A percentile compares a stretch with the other conserved stretches of the same genome.
Conservation (phyloP, 2,113 vertebrate genomes). For the Canis aureus region DNA sequence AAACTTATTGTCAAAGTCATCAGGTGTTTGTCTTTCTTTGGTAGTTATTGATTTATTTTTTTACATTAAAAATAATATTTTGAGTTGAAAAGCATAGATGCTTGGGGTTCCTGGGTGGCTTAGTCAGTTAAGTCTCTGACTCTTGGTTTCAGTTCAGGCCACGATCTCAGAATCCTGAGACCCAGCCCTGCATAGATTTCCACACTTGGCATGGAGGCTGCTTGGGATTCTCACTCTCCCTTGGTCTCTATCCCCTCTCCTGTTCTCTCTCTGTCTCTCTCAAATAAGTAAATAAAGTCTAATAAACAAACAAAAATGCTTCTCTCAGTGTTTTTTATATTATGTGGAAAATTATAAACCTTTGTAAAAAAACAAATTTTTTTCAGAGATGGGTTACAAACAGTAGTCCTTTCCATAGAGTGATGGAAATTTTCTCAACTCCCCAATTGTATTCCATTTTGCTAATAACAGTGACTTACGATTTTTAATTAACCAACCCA, state of each 20-base stretch:
- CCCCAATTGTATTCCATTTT: background rate
- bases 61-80: constrained; percentile 17
- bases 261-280: background rate
- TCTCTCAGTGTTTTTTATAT: background rate
- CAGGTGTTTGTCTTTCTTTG: constrained; percentile 33
- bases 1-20: constrained; percentile 14
- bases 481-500: background rate
- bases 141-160: background rate
- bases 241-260: background rate
- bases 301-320: background rate
- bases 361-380: background rate
- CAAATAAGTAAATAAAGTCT: background rate
- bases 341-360: background rate
- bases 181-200: background rate
- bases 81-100: background rate
- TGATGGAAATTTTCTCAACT: background rate
- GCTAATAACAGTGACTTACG: background rate
- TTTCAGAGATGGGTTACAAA: background rate
- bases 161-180: background rate
- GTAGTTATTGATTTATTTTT: background rate
- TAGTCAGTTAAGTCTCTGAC: background rate
- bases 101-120: background rate
- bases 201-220: background rate
- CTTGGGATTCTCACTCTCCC: background rate
- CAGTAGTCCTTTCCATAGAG: background rate